Evolutionary conservation across 2,888 invertebrate genomes (phyloP), one percentile per base, ranked within the genome.

Genomic region (Euzophera pinguis): DNA sequence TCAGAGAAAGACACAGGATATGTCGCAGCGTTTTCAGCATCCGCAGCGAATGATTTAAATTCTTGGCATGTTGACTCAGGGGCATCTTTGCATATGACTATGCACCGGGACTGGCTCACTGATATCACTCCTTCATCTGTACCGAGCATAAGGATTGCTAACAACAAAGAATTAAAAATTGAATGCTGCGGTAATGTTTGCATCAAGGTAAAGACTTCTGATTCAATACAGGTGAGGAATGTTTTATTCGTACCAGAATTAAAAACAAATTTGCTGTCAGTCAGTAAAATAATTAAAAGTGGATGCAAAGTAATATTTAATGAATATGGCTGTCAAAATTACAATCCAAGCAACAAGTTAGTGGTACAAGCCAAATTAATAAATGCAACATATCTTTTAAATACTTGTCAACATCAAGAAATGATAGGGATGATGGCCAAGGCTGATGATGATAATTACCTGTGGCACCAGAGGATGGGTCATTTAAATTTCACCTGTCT

Each of bases 401-500:
- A 38, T 14, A 38, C 14, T 4, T 14, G 14, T 4, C 13, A 38
- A 14, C 2, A 14, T 38, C 1, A 12, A 22, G 52, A 35, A 52
- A 50, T 52, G 41, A 35, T 4, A 53, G 43, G 54, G n/a, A 56
- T 59, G 54, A 43, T 34, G 16, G 53, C 58, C 27, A 42, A 34
- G 14, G 27, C 53, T 39, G 53, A 62, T 10, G 47, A 53, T 51
- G 54, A 56, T 47, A 43, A 17, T 22, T 56, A 56, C 37, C 38
- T 57, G 41, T 60, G 60, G 60, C 60, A 60, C 41, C 57, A 56
- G 27, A 45, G 57, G 16, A 56, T 60, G 52, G 54, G 52, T 12
- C 57, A 59, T 22, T 38, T 57, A 12, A 63, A 64, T 39, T 61
- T 57, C 45, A n/a, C 32, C 3, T 22, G 42, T 52, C 1, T 57